These are phyloP conservation scores for Diachrysia chrysitis DNA, from an alignment of 2,888 invertebrate species.

Conservation along the genomic window DNA sequence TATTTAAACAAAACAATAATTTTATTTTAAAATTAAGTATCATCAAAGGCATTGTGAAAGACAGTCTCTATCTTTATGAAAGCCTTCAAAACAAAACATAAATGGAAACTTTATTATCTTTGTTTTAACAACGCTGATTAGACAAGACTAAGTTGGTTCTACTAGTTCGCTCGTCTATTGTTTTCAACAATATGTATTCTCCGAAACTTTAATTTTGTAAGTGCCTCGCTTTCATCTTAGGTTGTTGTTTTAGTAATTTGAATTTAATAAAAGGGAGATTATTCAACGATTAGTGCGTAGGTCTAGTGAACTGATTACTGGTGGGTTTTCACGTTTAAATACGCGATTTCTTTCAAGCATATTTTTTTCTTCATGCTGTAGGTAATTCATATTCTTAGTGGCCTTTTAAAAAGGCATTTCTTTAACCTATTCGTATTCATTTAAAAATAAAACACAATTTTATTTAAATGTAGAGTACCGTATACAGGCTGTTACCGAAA, in stretches of 20 bases:
- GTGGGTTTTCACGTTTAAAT: too few species aligned
- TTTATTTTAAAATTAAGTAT: background rate
- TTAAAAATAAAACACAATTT: too few species aligned
- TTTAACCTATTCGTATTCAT: too few species aligned
- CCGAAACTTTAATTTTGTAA: constrained; percentile 29
- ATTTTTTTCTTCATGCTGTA: too few species aligned
- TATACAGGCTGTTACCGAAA: too few species aligned
- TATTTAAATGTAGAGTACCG: too few species aligned
- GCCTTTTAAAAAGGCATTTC: too few species aligned
- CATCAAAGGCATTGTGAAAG: background rate
- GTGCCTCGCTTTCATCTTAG: constrained; percentile 13
- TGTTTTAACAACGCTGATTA: constrained; percentile 48
- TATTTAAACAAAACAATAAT: too few species aligned
- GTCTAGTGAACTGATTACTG: background rate
- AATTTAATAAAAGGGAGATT: background rate
- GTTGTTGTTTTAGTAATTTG: background rate
- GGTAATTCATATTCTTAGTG: too few species aligned
- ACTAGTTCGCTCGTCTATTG: constrained; percentile 44
- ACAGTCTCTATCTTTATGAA: constrained; percentile 25
- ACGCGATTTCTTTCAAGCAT: too few species aligned
- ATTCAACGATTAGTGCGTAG: background rate
- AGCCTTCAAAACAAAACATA: constrained; percentile 27
- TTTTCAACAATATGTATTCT: constrained; percentile 36
- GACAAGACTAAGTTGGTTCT: constrained; percentile 38
- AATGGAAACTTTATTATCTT: constrained; percentile 39